These are phyloP conservation scores for Xanthia icteritia DNA, from an alignment of 2,888 invertebrate species.

Conservation along the genomic window DNA sequence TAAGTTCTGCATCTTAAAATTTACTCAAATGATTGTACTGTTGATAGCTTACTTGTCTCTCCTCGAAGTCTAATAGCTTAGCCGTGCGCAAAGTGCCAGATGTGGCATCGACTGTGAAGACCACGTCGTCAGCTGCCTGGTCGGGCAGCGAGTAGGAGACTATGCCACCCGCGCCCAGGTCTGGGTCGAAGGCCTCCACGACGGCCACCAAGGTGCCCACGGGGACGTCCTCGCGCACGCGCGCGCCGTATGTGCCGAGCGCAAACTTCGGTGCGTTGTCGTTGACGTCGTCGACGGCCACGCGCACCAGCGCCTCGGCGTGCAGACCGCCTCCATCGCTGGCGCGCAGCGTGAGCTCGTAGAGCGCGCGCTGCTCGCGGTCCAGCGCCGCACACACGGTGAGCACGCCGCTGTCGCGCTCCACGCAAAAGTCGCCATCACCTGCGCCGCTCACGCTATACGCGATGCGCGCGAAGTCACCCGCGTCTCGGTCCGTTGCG, in stretches of 20 bases:
- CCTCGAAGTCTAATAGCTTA: constrained; percentile 96
- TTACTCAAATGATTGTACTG: neutral
- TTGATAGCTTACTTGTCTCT: constrained; percentile 91
- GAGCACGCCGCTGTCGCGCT: constrained; percentile 94
- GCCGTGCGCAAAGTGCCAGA: constrained; percentile 96
- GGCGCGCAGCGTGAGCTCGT: constrained; percentile 94
- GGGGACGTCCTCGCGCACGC: constrained; percentile 97
- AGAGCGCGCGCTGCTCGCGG: constrained; percentile 95
- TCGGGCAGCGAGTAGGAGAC: constrained; percentile 95
- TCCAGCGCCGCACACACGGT: constrained; percentile 94
- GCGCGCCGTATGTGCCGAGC: constrained; percentile 93
- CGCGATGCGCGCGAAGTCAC: constrained; percentile 94
- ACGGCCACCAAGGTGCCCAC: constrained; percentile 96
- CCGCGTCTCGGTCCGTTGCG: constrained; percentile 96
- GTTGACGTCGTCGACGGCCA: constrained; percentile 97
- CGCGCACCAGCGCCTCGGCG: constrained; percentile 95
- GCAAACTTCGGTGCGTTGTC: constrained; percentile 96
- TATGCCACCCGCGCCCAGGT: constrained; percentile 95
- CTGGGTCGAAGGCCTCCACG: constrained; percentile 95
- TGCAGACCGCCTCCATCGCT: constrained; percentile 94
- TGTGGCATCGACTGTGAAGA: constrained; percentile 95
- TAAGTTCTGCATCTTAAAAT: neutral
- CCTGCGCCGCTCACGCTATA: constrained; percentile 94
- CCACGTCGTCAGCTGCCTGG: constrained; percentile 91
- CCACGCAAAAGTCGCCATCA: constrained; percentile 95